Percentiles rank a stretch among this genome's conserved stretches.
Evolutionary conservation across 2,797 vertebrate species (phyloP).

Genomic region (Enteromius paludinosus): DNA sequence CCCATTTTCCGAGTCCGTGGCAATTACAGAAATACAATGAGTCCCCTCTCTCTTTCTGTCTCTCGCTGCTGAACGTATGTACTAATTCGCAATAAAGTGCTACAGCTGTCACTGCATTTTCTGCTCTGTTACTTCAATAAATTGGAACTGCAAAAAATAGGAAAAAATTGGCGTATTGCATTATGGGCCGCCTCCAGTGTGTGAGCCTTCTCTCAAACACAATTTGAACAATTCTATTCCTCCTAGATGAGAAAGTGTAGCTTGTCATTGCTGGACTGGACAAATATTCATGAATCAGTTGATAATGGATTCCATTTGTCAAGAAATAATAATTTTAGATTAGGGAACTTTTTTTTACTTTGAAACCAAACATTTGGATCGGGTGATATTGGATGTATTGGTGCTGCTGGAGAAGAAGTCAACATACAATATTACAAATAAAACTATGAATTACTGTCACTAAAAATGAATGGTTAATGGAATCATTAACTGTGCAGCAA

Average conservation of each 20-base stretch:
- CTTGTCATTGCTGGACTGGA: constrained; percentile 88
- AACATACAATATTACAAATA: constrained; percentile 48
- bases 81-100: constrained; percentile 99
- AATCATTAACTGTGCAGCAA: constrained; percentile 44
- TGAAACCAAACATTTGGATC: constrained; percentile 51
- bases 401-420: constrained; percentile 22
- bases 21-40: constrained; percentile 99
- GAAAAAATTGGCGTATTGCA: constrained; percentile 87
- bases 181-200: constrained; percentile 80
- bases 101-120: constrained; percentile 99
- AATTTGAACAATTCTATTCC: constrained; percentile 85
- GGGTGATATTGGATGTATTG: constrained; percentile 45
- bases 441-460: constrained; percentile 56
- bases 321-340: constrained; percentile 73
- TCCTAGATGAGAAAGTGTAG: constrained; percentile 83
- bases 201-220: constrained; percentile 85
- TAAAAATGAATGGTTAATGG: constrained; percentile 45
- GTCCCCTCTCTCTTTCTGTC: constrained; percentile 67
- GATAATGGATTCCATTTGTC: constrained; percentile 79
- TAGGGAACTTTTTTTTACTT: constrained; percentile 54
- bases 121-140: constrained; percentile 99
- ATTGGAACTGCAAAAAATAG: constrained; percentile 87
- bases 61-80: constrained; percentile 90
- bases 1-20: constrained; percentile 88
- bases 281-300: constrained; percentile 85